phyloP scores from a whole-genome alignment of 2,888 invertebrate species.

The Drosophila mercatorum region DNA sequence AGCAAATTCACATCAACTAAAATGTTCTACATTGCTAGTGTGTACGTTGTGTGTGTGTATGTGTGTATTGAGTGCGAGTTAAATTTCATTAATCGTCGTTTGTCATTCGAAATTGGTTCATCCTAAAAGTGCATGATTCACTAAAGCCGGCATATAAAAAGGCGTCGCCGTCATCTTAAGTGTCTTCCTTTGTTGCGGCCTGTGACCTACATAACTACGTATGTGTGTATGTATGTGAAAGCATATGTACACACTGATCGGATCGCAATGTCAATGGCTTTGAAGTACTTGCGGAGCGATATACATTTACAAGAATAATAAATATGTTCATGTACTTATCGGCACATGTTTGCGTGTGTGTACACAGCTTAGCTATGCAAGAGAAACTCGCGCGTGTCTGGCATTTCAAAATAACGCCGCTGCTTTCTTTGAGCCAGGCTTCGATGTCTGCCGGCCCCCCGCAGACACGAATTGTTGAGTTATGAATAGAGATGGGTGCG shows the following conservation, averaged over 20 bases:
- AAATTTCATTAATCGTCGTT: constrained; percentile 20
- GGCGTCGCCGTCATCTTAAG: constrained; percentile 42
- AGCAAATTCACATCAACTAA: constrained; percentile 6
- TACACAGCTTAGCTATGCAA: constrained; percentile 36
- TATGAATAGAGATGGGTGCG: constrained; percentile 12
- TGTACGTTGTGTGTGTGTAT: background rate
- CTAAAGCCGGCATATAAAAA: constrained; percentile 48
- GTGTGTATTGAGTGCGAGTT: constrained; percentile 5
- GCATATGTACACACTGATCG: constrained; percentile 25
- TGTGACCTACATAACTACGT: constrained; percentile 51
- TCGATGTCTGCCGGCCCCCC: constrained; percentile 14
- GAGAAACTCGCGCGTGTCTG: constrained; percentile 60
- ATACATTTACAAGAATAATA: constrained; percentile 15
- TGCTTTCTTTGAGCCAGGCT: constrained; percentile 52
- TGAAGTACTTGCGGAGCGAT: constrained; percentile 19
- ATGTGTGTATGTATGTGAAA: constrained; percentile 2
- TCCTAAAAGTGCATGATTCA: constrained; percentile 49
- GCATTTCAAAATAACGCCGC: constrained; percentile 43
- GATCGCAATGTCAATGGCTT: constrained; percentile 45
- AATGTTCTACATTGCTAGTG: constrained; percentile 1
- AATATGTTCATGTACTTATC: constrained; percentile 25
- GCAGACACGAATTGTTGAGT: background rate
- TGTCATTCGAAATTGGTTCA: constrained; percentile 11
- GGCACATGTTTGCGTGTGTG: constrained; percentile 21
- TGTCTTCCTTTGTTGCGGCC: constrained; percentile 49